Evolutionary conservation across 2,113 vertebrate genomes (phyloP).

Genomic region (Bubalus kerabau): DNA sequence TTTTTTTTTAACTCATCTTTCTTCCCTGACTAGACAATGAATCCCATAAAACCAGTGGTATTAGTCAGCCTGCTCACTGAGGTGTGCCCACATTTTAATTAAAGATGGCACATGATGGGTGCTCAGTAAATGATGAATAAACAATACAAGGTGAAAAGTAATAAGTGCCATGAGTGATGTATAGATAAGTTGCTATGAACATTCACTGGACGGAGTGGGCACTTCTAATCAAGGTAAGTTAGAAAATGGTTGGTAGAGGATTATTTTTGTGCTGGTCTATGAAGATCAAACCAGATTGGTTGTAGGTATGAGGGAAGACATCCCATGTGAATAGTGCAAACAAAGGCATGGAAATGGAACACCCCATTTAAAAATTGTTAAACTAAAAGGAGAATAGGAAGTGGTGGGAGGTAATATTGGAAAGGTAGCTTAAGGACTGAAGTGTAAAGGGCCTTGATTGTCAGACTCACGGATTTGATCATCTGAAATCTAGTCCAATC

Average conservation of each 20-base stretch:
- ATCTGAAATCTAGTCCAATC: neutral
- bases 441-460: neutral
- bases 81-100: neutral
- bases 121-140: neutral
- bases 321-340: neutral
- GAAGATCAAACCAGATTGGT: neutral
- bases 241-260: neutral
- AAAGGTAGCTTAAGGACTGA: neutral
- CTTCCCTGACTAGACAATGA: neutral
- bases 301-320: neutral
- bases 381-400: neutral
- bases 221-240: neutral
- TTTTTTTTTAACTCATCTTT: neutral
- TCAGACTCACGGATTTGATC: neutral
- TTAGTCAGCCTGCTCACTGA: neutral
- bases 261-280: neutral
- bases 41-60: neutral
- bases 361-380: neutral
- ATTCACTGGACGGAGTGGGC: neutral
- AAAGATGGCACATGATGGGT: neutral
- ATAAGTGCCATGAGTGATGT: neutral
- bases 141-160: neutral
- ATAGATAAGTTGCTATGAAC: neutral
- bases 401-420: neutral
- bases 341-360: neutral